Base-by-base conservation (phyloP, 2,888 invertebrate genomes). In the Eupelmus urozonus region DNA sequence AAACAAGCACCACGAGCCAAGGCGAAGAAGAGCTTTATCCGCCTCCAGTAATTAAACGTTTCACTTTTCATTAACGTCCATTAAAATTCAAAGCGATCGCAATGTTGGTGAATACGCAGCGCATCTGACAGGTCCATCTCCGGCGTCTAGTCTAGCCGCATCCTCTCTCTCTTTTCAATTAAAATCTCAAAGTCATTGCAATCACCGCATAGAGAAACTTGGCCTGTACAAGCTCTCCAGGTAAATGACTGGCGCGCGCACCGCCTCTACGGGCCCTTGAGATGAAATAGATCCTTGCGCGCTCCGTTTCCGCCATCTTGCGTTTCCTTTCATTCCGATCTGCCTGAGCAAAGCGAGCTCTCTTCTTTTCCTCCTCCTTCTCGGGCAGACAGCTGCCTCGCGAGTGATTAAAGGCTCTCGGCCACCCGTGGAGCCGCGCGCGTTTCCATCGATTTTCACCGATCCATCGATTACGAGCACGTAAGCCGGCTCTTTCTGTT, bases 61-160 rank as follows among this genome's bases (percentile, higher is more conserved):
- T 63, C 73, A 20, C 49, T 49, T 74, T 62, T 63, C 73, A 73
- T 78, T 73, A 74, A 25, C 49, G 67, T 73, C 69, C 40, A 78
- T 73, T 78, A 69, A 69, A 57, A 69, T 40, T 59, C 65, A 23
- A 57, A 13, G 27, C 13, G 60, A 57, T 42, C 57, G 49, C 42
- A 42, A 18, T 20, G 49, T 65, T 13, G 13, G n/a, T n/a, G n/a
- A n/a, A n/a, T n/a, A n/a, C n/a, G n/a, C n/a, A n/a, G n/a, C n/a
- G n/a, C n/a, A 51, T 51, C 75, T 34, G 66, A 67, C 66, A 49
- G 59, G 51, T 53, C 42, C 40, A 29, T 59, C 59, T 34, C 18
- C 20, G 4, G 16, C 18, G 42, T 2, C 60, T n/a, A n/a, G n/a
- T n/a, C n/a, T n/a, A n/a, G n/a, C n/a, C n/a, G n/a, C 34, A 34